Evolutionary conservation across 1,140 invertebrate species (phyloP).

Genomic region (Ptiloglossa arizonensis): DNA sequence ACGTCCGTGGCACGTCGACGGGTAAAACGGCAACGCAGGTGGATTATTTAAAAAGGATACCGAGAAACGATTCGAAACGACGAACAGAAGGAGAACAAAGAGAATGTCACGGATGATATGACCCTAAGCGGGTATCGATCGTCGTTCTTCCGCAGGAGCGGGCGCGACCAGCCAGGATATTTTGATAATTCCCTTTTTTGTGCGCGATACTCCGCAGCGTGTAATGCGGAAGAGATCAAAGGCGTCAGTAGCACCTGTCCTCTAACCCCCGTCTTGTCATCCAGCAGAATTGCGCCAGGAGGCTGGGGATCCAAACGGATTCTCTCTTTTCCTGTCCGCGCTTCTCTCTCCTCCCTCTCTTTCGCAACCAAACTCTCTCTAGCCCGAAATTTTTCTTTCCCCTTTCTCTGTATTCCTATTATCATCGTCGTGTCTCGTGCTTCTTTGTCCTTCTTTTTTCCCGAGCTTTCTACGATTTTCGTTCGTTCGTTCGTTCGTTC

Average conservation of each 20-base stretch:
- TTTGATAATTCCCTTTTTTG: conserved; percentile 76
- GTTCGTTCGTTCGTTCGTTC: background rate
- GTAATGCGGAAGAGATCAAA: conserved; percentile 81
- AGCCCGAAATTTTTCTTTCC: conserved; percentile 10
- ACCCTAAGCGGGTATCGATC: conserved; percentile 57
- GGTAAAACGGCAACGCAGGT: background rate
- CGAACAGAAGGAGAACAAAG: conserved; percentile 40
- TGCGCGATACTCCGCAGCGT: conserved; percentile 68
- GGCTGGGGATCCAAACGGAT: conserved; percentile 63
- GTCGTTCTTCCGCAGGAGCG: conserved; percentile 53
- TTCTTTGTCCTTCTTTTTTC: background rate
- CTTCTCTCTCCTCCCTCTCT: background rate
- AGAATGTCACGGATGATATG: conserved; percentile 47
- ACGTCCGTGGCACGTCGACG: background rate
- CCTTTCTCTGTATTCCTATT: background rate
- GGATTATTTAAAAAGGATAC: conserved; percentile 31
- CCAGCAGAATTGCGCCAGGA: conserved; percentile 75
- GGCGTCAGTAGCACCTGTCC: conserved; percentile 82
- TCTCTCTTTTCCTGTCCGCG: conserved; percentile 39
- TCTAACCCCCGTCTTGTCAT: conserved; percentile 80
- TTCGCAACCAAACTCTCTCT: conserved; percentile 23
- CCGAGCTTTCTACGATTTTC: conserved; percentile 2
- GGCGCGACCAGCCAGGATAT: conserved; percentile 65
- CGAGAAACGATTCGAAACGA: conserved; percentile 28
- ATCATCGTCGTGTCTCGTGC: background rate